phyloP scores from a whole-genome alignment of 2,888 invertebrate species.

The Nomada fucata region DNA sequence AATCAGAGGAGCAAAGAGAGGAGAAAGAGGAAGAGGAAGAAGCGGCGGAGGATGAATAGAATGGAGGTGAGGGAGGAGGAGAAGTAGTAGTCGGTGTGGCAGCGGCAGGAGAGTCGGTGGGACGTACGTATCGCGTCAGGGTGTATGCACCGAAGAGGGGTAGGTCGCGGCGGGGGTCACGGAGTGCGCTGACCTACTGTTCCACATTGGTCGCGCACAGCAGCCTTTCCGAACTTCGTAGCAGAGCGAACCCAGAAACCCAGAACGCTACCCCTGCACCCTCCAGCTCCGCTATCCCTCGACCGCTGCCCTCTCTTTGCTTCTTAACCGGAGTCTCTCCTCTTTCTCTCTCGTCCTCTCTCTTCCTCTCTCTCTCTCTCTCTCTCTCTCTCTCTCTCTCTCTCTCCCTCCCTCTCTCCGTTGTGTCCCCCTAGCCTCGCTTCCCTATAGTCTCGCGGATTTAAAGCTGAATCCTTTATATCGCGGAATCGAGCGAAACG shows the following conservation, averaged over 20 bases:
- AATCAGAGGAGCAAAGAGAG: neutral
- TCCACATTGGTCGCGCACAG: conserved; percentile 80
- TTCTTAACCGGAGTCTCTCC: neutral
- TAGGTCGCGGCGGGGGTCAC: conserved; percentile 81
- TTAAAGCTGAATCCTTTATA: conserved; percentile 68
- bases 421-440: neutral
- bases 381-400: conserved; percentile 1
- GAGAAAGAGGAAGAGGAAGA: conserved; percentile 11
- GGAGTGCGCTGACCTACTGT: conserved; percentile 84
- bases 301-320: neutral
- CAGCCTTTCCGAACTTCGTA: conserved; percentile 81
- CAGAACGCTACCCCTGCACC: conserved; percentile 65
- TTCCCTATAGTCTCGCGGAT: conserved; percentile 52
- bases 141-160: conserved; percentile 68
- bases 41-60: neutral
- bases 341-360: neutral
- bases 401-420: neutral
- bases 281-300: conserved; percentile 24
- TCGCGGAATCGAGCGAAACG: conserved; percentile 58
- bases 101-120: conserved; percentile 41
- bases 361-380: neutral
- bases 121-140: conserved; percentile 62
- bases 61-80: neutral
- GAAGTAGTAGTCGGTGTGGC: neutral
- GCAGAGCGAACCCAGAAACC: conserved; percentile 77